Evolutionary conservation across 2,113 vertebrate genomes (phyloP), one percentile per base, ranked within the genome.

Genomic region (Microtus richardsoni): DNA sequence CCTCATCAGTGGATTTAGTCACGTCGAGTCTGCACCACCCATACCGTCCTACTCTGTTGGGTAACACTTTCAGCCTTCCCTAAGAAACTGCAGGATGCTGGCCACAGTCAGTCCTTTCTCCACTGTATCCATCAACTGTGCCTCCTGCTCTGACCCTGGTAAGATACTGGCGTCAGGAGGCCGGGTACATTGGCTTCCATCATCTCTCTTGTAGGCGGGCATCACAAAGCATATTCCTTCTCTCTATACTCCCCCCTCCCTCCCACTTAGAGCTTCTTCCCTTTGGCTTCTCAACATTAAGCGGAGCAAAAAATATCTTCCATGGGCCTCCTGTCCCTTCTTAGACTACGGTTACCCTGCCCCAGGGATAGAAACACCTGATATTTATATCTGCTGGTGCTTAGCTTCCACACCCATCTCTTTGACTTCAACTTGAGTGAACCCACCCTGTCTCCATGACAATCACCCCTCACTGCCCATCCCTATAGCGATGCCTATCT

Each of bases 401-500:
- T 58, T 28, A 14, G 70, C 24, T 11, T 47, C 74, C 47, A 39
- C 10, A 26, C 21, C 19, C 12, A 12, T 14, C 47, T 41, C 36
- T 70, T 5, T 21, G 5, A 39, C 21, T 52, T n/a, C 7, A 30
- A 0, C 70, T 28, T 36, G 26, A 28, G 41, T 0, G 54, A 44
- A 26, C n/a, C 2, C 17, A 39, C 1, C 11, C 33, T 83, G 60
- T 74, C 30, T 21, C 13, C 17, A 60, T 14, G 88, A 28, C 12
- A 21, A 22, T 54, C 52, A 41, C 16, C 44, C 66, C 13, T 60
- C 62, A 5, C 3, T 7, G 16, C 62, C 78, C 8, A 22, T 28
- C 0, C 47, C 3, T 6, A 28, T 0, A 4, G 17, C 6, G 8
- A 16, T 3, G 41, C 52, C 39, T 39, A 0, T 36, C 47, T 30